Percentiles rank a stretch among this genome's conserved stretches.
These are phyloP conservation scores for Dromius quadrimaculatus DNA, from an alignment of 2,888 invertebrate species.

Conservation along the genomic window DNA sequence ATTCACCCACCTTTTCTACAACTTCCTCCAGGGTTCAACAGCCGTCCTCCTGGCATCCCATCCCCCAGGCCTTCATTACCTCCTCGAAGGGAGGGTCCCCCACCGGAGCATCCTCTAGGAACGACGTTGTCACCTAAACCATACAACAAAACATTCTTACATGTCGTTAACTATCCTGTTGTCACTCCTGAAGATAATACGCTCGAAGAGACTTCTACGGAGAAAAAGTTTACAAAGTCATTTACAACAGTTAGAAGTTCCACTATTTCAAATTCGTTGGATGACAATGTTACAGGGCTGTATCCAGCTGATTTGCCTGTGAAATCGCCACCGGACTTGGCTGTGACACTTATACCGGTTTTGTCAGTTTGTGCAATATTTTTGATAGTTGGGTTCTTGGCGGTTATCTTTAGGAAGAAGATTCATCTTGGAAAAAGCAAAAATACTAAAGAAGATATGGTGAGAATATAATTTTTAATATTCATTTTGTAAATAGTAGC, in stretches of 20 bases:
- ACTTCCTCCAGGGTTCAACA: constrained; percentile 64
- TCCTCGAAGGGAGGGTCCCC: constrained; percentile 58
- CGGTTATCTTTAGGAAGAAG: constrained; percentile 79
- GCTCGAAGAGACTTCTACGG: constrained; percentile 8
- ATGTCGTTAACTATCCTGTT: constrained; percentile 53
- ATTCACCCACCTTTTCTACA: constrained; percentile 64
- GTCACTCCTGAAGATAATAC: constrained; percentile 50
- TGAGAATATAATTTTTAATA: constrained; percentile 67
- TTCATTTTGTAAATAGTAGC: too few relatives aligned
- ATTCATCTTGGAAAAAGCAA: constrained; percentile 76
- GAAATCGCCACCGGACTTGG: constrained; percentile 69
- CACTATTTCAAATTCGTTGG: constrained; percentile 38
- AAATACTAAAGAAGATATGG: constrained; percentile 81
- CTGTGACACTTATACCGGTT: constrained; percentile 78
- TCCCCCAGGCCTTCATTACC: constrained; percentile 58
- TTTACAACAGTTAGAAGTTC: constrained; percentile 12
- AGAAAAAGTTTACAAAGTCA: constrained; percentile 52
- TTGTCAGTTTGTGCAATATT: constrained; percentile 79
- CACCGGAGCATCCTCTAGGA: constrained; percentile 61
- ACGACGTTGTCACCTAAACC: constrained; percentile 45
- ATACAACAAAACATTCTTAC: constrained; percentile 40
- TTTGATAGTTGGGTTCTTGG: constrained; percentile 75
- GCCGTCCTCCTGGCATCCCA: constrained; percentile 55
- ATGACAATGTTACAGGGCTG: constrained; percentile 31
- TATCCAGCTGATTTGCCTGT: constrained; percentile 62